These are phyloP conservation scores for Drepana arcuata DNA, from an alignment of 1,140 invertebrate genomes.

Conservation along the genomic window DNA sequence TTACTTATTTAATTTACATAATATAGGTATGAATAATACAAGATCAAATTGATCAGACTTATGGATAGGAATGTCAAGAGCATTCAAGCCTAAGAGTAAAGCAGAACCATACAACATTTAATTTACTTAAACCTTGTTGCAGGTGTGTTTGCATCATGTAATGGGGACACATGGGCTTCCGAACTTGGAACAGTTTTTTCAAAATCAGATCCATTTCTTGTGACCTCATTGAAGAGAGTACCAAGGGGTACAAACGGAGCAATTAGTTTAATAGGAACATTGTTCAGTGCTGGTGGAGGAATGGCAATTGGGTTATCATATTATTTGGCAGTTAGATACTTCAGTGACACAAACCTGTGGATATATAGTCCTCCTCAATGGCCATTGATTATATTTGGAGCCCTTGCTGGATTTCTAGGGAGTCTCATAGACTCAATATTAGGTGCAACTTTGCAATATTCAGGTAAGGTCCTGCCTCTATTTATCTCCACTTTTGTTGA, in stretches of 20 bases:
- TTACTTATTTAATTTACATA: slow-evolving; percentile 5
- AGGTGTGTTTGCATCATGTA: slow-evolving; percentile 86
- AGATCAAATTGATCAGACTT: too few relatives aligned
- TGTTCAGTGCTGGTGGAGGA: slow-evolving; percentile 84
- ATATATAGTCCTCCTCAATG: slow-evolving; percentile 82
- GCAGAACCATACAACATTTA: too few relatives aligned
- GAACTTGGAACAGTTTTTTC: slow-evolving; percentile 88
- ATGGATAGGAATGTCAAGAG: too few relatives aligned
- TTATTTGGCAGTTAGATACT: slow-evolving; percentile 79
- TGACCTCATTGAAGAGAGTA: slow-evolving; percentile 83
- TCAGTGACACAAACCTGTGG: slow-evolving; percentile 74
- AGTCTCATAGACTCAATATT: slow-evolving; percentile 88
- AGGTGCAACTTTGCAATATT: slow-evolving; percentile 89
- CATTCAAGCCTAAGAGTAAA: too few relatives aligned
- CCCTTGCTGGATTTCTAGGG: slow-evolving; percentile 82
- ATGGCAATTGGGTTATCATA: slow-evolving; percentile 81
- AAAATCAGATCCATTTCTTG: slow-evolving; percentile 79
- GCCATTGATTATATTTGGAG: slow-evolving; percentile 83
- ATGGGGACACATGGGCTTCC: slow-evolving; percentile 94
- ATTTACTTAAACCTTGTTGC: too few relatives aligned
- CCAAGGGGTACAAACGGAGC: slow-evolving; percentile 91
- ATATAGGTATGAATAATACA: too few relatives aligned
- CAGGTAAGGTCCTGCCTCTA: slow-evolving; percentile 75
- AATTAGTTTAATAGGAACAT: slow-evolving; percentile 79
- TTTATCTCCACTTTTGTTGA: too few relatives aligned